Conservation (phyloP, 2,888 invertebrate genomes). For the Meta bourneti region DNA sequence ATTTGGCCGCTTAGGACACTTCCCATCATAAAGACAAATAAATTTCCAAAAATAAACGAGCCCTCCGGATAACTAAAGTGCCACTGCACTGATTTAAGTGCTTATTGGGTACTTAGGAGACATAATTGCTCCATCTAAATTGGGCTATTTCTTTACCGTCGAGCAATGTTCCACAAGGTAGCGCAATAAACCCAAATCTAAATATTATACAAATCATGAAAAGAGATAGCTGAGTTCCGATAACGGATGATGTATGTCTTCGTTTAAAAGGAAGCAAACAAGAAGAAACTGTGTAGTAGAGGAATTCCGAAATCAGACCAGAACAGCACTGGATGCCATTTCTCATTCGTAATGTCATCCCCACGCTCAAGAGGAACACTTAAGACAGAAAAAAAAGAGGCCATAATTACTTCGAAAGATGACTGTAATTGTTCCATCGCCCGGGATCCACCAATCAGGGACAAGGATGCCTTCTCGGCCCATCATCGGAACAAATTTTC, state of each 20-base stretch:
- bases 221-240: neutral
- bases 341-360: too few species aligned
- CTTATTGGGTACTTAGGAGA: too few species aligned
- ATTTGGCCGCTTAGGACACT: too few species aligned
- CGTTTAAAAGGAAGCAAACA: neutral
- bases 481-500: neutral
- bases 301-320: neutral
- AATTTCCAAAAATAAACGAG: too few species aligned
- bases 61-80: too few species aligned
- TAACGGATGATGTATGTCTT: neutral
- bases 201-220: neutral
- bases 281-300: neutral
- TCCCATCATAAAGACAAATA: too few species aligned
- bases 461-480: neutral
- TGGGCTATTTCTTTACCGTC: neutral
- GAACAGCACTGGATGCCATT: neutral
- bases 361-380: too few species aligned
- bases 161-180: neutral
- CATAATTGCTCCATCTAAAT: neutral
- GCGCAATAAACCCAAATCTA: neutral
- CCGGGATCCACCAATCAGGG: too few species aligned
- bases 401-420: neutral
- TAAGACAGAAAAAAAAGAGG: neutral
- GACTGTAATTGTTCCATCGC: neutral
- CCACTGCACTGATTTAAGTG: too few species aligned